phyloP scores from a whole-genome alignment of 2,888 invertebrate species.

The Amitus sp. region DNA sequence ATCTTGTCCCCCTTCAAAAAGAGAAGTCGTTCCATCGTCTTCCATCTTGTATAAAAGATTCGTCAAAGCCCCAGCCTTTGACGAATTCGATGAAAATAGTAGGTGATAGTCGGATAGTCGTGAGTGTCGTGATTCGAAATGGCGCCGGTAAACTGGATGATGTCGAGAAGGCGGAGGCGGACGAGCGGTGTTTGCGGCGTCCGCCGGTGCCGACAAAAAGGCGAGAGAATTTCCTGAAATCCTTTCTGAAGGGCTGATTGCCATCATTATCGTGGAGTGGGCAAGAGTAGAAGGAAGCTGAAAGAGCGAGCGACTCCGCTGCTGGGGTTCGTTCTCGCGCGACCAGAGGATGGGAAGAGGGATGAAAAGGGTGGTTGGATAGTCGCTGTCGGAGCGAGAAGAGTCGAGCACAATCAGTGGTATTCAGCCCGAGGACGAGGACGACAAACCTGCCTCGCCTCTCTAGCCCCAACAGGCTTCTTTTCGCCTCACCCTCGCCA shows the following conservation, averaged over 20 bases:
- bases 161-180: slow-evolving; percentile 45
- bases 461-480: slow-evolving; percentile 14
- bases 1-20: no score
- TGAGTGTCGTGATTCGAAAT: background rate
- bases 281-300: slow-evolving; percentile 53
- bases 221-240: slow-evolving; percentile 67
- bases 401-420: slow-evolving; percentile 61
- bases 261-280: slow-evolving; percentile 66
- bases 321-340: slow-evolving; percentile 19
- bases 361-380: slow-evolving; percentile 16
- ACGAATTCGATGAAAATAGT: no score
- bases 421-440: slow-evolving; percentile 55
- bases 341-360: slow-evolving; percentile 17
- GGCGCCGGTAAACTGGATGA: slow-evolving; percentile 8
- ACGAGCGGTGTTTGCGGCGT: slow-evolving; percentile 64
- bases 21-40: no score
- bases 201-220: slow-evolving; percentile 64
- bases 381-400: slow-evolving; percentile 42
- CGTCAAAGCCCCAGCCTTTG: no score
- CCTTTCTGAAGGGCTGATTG: slow-evolving; percentile 66
- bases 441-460: slow-evolving; percentile 11
- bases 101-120: background rate
- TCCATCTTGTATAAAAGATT: no score
- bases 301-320: slow-evolving; percentile 45
- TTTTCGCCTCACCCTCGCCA: slow-evolving; percentile 6